phyloP scores from a whole-genome alignment of 2,888 invertebrate species.

The Phaonia tiefii region DNA sequence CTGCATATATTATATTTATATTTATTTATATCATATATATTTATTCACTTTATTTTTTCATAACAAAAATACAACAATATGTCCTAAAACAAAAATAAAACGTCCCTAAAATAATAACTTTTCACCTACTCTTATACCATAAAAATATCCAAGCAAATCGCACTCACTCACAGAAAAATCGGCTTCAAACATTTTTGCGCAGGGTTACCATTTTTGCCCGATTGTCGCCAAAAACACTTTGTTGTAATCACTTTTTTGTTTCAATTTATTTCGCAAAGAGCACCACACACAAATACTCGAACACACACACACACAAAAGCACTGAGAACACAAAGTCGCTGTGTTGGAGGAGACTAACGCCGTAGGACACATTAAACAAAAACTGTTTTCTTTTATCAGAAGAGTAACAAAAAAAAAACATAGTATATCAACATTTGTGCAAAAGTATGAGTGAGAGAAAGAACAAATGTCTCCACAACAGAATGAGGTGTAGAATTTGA shows the following conservation, averaged over 20 bases:
- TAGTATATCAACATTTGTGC: not conserved
- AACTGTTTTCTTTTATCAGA: not conserved
- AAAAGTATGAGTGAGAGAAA: slow-evolving; percentile 7
- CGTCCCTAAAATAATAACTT: too few relatives aligned
- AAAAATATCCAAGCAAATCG: slow-evolving; percentile 22
- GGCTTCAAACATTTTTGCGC: slow-evolving; percentile 51
- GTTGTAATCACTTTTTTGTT: slow-evolving; percentile 2
- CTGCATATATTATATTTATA: too few relatives aligned
- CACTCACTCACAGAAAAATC: slow-evolving; percentile 14
- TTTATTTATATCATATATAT: too few relatives aligned
- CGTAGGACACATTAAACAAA: too few relatives aligned
- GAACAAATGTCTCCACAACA: slow-evolving; percentile 56
- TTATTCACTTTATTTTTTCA: too few relatives aligned
- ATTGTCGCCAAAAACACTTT: not conserved
- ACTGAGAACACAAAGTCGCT: slow-evolving; percentile 1
- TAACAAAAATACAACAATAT: too few relatives aligned
- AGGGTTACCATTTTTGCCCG: slow-evolving; percentile 36
- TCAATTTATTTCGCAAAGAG: slow-evolving; percentile 17
- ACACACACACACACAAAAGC: not conserved
- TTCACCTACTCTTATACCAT: slow-evolving; percentile 36
- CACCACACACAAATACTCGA: not conserved
- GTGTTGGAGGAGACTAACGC: not conserved
- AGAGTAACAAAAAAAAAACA: not conserved
- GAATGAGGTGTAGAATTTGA: not conserved
- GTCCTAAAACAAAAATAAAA: slow-evolving; percentile 26